Conservation (phyloP, 2,888 invertebrate genomes). For the Pollenia angustigena region DNA sequence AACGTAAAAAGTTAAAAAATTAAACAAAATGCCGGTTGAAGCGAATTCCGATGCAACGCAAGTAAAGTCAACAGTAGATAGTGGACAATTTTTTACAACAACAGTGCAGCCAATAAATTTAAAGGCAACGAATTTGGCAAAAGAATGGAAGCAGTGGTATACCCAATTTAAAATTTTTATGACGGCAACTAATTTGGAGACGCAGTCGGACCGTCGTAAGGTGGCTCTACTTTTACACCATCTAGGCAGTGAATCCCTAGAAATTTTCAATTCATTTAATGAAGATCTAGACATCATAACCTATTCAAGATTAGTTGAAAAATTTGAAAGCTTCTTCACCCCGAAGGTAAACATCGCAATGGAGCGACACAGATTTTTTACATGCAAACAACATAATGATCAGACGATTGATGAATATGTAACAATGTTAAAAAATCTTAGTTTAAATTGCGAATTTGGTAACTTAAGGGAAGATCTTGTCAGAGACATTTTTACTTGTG, state of each 20-base stretch:
- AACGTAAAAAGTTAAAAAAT: not conserved
- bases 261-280: conserved; percentile 39
- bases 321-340: too few species aligned
- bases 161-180: conserved; percentile 46
- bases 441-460: too few species aligned
- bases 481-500: too few species aligned
- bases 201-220: conserved; percentile 33
- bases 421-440: too few species aligned
- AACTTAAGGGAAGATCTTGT: too few species aligned
- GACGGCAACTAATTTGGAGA: conserved; percentile 29
- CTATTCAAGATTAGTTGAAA: not conserved
- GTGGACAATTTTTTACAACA: conserved; percentile 12
- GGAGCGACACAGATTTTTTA: too few species aligned
- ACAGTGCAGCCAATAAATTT: conserved; percentile 14
- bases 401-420: too few species aligned
- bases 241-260: conserved; percentile 9
- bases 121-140: conserved; percentile 36
- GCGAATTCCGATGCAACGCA: not conserved
- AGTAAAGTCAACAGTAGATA: not conserved
- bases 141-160: conserved; percentile 54
- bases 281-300: not conserved
- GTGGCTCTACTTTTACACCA: conserved; percentile 46
- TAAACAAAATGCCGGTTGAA: not conserved
- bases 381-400: not conserved
- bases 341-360: too few species aligned